Conservation (phyloP, 2,888 invertebrate species). For the Eilema caniola region DNA sequence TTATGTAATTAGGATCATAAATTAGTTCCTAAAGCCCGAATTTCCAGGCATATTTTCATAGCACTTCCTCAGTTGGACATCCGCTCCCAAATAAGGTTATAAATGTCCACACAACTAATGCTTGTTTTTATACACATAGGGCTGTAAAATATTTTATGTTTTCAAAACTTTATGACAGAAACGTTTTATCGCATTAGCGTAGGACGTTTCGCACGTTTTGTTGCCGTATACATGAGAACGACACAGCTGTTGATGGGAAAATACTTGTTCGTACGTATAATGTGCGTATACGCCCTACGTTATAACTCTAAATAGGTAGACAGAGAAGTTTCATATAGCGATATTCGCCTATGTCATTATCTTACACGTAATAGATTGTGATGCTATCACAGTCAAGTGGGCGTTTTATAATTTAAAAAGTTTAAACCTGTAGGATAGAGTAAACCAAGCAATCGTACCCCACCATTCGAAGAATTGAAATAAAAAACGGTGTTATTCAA, state of each 20-base stretch:
- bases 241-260: background rate
- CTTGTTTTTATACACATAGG: background rate
- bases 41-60: background rate
- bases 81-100: background rate
- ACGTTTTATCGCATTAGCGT: background rate
- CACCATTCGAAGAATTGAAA: too few relatives aligned
- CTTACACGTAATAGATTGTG: background rate
- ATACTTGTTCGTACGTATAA: background rate
- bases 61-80: background rate
- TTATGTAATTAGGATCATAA: too few relatives aligned
- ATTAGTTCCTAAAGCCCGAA: too few relatives aligned
- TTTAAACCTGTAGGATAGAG: too few relatives aligned
- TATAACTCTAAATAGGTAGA: too few relatives aligned
- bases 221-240: background rate
- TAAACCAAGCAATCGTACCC: too few relatives aligned
- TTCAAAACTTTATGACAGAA: slow-evolving; percentile 4
- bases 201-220: background rate
- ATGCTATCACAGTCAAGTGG: too few relatives aligned
- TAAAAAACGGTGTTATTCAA: too few relatives aligned
- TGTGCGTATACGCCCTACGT: background rate
- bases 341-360: background rate
- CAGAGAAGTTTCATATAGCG: background rate
- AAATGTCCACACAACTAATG: background rate
- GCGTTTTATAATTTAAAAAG: too few relatives aligned
- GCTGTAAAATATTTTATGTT: slow-evolving; percentile 6